Evolutionary conservation across 2,797 vertebrate genomes (phyloP).

Genomic region (Heterohyrax brucei): DNA sequence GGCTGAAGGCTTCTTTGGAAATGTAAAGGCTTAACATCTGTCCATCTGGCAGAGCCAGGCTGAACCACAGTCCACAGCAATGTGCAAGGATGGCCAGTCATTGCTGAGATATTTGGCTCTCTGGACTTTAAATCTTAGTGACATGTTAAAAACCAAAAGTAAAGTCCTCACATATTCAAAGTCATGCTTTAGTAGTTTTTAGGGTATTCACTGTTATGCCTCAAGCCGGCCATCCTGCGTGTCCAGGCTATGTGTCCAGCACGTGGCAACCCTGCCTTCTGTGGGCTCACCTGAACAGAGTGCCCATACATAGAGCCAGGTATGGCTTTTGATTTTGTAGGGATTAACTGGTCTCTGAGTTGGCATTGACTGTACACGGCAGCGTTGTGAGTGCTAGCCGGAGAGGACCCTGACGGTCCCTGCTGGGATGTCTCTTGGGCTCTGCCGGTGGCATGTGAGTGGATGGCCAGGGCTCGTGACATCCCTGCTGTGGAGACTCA

Average conservation of each 20-base stretch:
- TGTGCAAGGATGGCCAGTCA: background rate
- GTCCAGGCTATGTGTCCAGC: background rate
- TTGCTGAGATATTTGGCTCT: slow-evolving; percentile 29
- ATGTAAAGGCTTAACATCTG: slow-evolving; percentile 17
- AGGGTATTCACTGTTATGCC: slow-evolving; percentile 25
- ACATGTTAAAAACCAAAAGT: background rate
- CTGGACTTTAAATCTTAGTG: slow-evolving; percentile 4
- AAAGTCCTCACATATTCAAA: background rate
- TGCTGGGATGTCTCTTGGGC: background rate
- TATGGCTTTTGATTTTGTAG: slow-evolving; percentile 88
- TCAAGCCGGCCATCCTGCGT: background rate
- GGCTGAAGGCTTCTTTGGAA: background rate
- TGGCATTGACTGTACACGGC: slow-evolving; percentile 83
- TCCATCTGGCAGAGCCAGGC: slow-evolving; percentile 41
- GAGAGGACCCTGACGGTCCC: background rate
- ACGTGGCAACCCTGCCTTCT: slow-evolving; percentile 51
- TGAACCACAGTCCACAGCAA: background rate
- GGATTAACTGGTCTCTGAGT: slow-evolving; percentile 87
- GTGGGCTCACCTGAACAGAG: slow-evolving; percentile 75
- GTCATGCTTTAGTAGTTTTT: background rate
- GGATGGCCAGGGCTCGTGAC: background rate
- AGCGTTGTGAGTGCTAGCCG: background rate
- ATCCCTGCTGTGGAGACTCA: background rate
- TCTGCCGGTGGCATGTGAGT: background rate
- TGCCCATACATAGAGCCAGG: slow-evolving; percentile 81